Evolutionary conservation across 2,888 invertebrate species (phyloP), one percentile per base, ranked within the genome.

Genomic region (Chymomyza procnemis): DNA sequence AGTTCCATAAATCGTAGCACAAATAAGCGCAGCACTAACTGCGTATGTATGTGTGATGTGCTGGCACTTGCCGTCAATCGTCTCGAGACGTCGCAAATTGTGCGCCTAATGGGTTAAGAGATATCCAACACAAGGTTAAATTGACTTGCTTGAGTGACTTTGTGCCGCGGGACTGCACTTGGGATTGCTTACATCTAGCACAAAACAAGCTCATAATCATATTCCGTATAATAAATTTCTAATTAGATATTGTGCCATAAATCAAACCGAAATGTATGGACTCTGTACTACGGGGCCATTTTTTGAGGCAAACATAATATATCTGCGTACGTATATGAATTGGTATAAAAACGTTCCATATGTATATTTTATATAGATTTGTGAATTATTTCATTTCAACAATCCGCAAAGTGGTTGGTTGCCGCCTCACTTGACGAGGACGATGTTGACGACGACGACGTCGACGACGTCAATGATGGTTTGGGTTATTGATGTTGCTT

Each of bases 241-340:
- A 85, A 81, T 85, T 81, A 76, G 79, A 74, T 78, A 75, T 74
- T 69, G 73, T 66, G 70, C 76, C 68, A 81, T 85, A 83, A 81
- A 81, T 83, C 76, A 83, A 18, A 46, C 52, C 8, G 56, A 47
- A 52, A 54, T 5, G 34, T 2, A 12, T 12, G 12, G 26, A 26
- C 26, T n/a, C n/a, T n/a, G 26, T 34, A 34, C n/a, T n/a, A n/a
- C n/a, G n/a, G n/a, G n/a, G n/a, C n/a, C n/a, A n/a, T 34, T 8
- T 34, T 61, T 34, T 62, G 14, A n/a, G 21, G n/a, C 16, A 30
- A 46, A 41, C 47, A 46, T 19, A 19, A 26, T 21, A 34, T 3
- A 55, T 55, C 18, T 1, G 52, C 50, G 30, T 67, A 57, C 12
- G 52, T 67, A 54, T 48, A 47, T 52, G 57, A 54, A 64, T 4